phyloP scores from a whole-genome alignment of 2,113 vertebrate genomes.

The Chamaetylas fuelleborni region DNA sequence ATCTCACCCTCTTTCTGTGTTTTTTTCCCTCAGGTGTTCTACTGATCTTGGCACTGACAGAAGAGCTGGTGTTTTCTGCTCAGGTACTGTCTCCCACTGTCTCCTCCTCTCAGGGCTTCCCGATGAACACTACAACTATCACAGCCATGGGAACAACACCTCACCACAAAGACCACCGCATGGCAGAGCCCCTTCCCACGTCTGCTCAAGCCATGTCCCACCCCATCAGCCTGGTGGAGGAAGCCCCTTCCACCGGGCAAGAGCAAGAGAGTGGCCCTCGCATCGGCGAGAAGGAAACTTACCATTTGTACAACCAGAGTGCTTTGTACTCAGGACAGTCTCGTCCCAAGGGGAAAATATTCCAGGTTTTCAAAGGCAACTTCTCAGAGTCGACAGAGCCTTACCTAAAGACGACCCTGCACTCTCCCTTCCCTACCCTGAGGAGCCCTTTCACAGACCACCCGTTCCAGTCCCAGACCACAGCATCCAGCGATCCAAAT shows the following conservation, averaged over 20 bases:
- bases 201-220: conserved; percentile 7
- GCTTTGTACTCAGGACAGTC: conserved; percentile 69
- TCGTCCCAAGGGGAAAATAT: conserved; percentile 63
- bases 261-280: not conserved
- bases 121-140: conserved; percentile 67
- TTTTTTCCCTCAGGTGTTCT: conserved; percentile 82
- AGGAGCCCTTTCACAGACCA: conserved; percentile 67
- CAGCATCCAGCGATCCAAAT: conserved; percentile 35
- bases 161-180: conserved; percentile 36
- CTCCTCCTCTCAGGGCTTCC: conserved; percentile 75
- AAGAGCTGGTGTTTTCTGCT: conserved; percentile 84
- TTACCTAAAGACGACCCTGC: conserved; percentile 58
- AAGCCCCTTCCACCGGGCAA: not conserved
- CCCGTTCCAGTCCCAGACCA: conserved; percentile 23
- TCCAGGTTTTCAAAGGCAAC: conserved; percentile 74
- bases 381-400: conserved; percentile 66
- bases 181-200: not conserved
- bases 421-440: conserved; percentile 53
- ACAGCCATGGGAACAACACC: conserved; percentile 73
- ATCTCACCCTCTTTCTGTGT: conserved; percentile 1
- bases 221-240: conserved; percentile 19
- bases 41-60: conserved; percentile 87
- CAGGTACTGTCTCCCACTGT: conserved; percentile 80
- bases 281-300: conserved; percentile 55
- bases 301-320: conserved; percentile 62